Evolutionary conservation across 1,140 invertebrate species (phyloP).

Genomic region (Papilio machaon): DNA sequence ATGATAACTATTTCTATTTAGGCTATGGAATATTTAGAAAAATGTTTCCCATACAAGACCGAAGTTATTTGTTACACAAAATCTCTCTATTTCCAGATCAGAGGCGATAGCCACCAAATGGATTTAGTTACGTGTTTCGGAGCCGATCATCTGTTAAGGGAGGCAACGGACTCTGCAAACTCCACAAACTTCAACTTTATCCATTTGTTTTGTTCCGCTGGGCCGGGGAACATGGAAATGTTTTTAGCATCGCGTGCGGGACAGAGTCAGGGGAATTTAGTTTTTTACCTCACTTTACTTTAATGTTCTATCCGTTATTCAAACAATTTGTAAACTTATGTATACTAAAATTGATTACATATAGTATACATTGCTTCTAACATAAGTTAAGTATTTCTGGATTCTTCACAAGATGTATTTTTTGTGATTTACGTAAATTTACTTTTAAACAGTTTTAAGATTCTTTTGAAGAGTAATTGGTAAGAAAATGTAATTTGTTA

Average conservation of each 20-base stretch:
- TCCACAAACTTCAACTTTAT: constrained; percentile 12
- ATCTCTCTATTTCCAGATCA: background rate
- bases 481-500: constrained; percentile 23
- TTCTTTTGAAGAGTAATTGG: constrained; percentile 2
- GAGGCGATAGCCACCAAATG: background rate
- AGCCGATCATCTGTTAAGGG: constrained; percentile 11
- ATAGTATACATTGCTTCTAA: background rate
- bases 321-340: background rate
- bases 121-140: background rate
- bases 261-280: background rate
- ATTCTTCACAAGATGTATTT: background rate
- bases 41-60: background rate
- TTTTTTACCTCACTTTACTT: constrained; percentile 19
- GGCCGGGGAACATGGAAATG: constrained; percentile 2
- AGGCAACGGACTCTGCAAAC: background rate
- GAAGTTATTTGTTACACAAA: constrained; percentile 14
- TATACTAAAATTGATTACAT: background rate
- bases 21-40: background rate
- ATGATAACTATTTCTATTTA: background rate
- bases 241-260: constrained; percentile 17
- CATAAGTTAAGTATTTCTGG: background rate
- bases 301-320: background rate
- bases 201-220: constrained; percentile 14
- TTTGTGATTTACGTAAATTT: background rate
- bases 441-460: background rate